Evolutionary conservation across 1,140 invertebrate species (phyloP).

Genomic region (Phenacoccus solenopsis): DNA sequence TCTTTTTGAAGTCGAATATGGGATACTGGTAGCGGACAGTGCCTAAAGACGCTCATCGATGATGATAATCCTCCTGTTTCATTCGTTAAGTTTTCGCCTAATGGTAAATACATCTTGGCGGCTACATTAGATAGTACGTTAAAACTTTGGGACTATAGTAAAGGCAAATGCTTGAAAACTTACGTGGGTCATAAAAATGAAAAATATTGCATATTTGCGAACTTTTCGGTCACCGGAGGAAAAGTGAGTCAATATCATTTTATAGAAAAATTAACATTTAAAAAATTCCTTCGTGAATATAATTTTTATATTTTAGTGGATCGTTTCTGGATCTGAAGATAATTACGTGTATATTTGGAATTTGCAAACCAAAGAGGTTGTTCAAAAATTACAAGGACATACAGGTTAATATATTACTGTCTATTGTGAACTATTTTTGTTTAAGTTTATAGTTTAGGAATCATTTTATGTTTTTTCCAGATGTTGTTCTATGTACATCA

Average conservation of each 20-base stretch:
- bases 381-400: slow-evolving; percentile 83
- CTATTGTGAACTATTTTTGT: not conserved
- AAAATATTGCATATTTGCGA: slow-evolving; percentile 99
- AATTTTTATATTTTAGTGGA: slow-evolving; percentile 67
- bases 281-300: not conserved
- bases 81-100: slow-evolving; percentile 99
- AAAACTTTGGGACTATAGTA: slow-evolving; percentile 98
- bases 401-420: slow-evolving; percentile 18
- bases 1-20: slow-evolving; percentile 79
- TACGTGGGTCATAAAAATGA: slow-evolving; percentile 98
- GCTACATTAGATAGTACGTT: slow-evolving; percentile 96
- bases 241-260: slow-evolving; percentile 52
- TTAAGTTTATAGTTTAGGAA: not conserved
- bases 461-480: slow-evolving; percentile 41
- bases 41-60: slow-evolving; percentile 90
- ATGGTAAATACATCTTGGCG: slow-evolving; percentile 97
- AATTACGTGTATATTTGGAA: slow-evolving; percentile 99
- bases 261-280: not conserved
- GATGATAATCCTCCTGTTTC: slow-evolving; percentile 99
- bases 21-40: slow-evolving; percentile 98
- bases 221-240: slow-evolving; percentile 98
- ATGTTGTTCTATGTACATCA: slow-evolving; percentile 94
- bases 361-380: slow-evolving; percentile 97
- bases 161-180: slow-evolving; percentile 91
- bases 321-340: slow-evolving; percentile 99